Conservation (phyloP, 1,140 invertebrate genomes). For the Scaptomyza montana region DNA sequence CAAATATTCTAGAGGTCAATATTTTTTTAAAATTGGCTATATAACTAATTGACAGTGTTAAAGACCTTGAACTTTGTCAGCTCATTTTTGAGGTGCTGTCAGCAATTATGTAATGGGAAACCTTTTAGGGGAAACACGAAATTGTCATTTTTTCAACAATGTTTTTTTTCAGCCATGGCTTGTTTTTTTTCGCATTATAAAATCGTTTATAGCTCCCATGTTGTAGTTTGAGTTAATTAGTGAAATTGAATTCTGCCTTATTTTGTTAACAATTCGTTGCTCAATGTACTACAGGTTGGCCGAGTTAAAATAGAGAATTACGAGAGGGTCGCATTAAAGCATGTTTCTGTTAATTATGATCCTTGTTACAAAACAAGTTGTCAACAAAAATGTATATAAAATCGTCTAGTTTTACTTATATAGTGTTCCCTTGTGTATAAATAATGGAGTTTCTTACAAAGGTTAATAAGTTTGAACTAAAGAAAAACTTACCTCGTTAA, state of each 20-base stretch:
- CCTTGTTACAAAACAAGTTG: background rate
- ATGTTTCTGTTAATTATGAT: background rate
- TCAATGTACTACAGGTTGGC: too few species aligned
- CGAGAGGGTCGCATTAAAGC: background rate
- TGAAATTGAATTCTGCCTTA: constrained; percentile 57
- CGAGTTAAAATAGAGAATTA: too few species aligned
- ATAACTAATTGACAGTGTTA: constrained; percentile 54
- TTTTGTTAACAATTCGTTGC: too few species aligned
- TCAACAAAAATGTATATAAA: background rate
- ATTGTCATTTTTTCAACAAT: constrained; percentile 47
- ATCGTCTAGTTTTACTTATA: background rate
- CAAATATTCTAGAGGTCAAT: background rate
- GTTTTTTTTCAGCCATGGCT: constrained; percentile 3
- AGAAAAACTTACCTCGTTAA: constrained; percentile 69
- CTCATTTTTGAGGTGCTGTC: constrained; percentile 46
- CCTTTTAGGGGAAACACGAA: constrained; percentile 48
- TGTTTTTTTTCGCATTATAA: constrained; percentile 19
- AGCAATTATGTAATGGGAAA: constrained; percentile 57
- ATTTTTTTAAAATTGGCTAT: background rate
- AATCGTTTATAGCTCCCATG: constrained; percentile 11
- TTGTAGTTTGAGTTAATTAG: constrained; percentile 58
- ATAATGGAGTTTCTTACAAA: background rate
- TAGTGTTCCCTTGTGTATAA: background rate
- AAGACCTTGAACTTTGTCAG: constrained; percentile 45
- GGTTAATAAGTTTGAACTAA: too few species aligned